Evolutionary conservation across 2,888 invertebrate genomes (phyloP).

Genomic region (Nasonia oneida): DNA sequence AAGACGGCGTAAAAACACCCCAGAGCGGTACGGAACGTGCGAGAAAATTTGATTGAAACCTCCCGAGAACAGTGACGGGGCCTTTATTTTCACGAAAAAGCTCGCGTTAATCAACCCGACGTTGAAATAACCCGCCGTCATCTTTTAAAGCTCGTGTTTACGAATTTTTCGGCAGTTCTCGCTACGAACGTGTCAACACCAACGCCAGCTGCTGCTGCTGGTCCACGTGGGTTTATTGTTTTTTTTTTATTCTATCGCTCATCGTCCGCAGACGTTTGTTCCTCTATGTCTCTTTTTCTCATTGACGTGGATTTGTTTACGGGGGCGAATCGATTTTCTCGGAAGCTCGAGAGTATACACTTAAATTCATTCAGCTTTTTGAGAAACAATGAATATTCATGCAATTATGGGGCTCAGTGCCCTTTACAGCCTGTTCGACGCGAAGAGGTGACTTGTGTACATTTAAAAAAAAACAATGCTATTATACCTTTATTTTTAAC

Average conservation of each 20-base stretch:
- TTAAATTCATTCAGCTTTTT: too few relatives aligned
- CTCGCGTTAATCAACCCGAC: too few relatives aligned
- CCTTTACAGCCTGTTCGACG: too few relatives aligned
- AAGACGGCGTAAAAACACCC: neutral
- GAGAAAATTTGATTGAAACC: neutral
- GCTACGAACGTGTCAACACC: neutral
- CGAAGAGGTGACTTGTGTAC: too few relatives aligned
- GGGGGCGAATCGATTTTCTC: neutral
- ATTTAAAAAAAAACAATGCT: too few relatives aligned
- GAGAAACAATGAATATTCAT: too few relatives aligned
- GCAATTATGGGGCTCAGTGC: too few relatives aligned
- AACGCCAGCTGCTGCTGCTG: neutral
- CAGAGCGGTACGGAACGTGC: neutral
- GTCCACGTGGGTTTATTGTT: neutral
- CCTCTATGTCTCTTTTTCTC: neutral
- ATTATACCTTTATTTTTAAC: neutral
- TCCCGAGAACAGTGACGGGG: neutral
- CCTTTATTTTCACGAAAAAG: too few relatives aligned
- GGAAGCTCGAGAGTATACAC: too few relatives aligned
- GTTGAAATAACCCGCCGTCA: too few relatives aligned
- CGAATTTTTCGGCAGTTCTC: constrained; percentile 13
- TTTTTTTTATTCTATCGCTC: neutral
- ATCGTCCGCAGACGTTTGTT: neutral
- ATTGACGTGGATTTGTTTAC: neutral
- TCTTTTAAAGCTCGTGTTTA: too few relatives aligned